Conservation (phyloP, 1,140 invertebrate species). For the Callitettix versicolor region DNA sequence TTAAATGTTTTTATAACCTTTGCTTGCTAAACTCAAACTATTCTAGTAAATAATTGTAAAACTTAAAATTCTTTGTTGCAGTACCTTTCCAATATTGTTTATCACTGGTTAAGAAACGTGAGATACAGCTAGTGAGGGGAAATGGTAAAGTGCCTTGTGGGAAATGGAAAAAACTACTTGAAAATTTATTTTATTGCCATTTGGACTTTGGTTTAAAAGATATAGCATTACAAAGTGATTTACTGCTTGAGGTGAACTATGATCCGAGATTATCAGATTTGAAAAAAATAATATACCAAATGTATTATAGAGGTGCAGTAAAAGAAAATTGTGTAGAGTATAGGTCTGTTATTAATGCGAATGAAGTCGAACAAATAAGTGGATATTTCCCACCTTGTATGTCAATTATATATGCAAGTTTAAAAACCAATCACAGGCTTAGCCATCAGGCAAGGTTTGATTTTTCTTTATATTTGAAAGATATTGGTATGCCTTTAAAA, state of each 20-base stretch:
- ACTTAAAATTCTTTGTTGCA: too few species aligned
- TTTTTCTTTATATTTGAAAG: conserved; percentile 8
- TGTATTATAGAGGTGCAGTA: too few species aligned
- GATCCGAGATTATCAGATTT: too few species aligned
- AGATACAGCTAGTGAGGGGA: neutral
- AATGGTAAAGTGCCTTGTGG: conserved; percentile 2
- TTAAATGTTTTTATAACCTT: too few species aligned
- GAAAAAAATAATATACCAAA: too few species aligned
- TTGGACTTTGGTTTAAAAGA: too few species aligned
- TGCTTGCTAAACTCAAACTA: too few species aligned
- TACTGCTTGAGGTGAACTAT: too few species aligned
- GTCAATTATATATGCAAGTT: neutral
- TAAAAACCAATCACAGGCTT: conserved; percentile 1
- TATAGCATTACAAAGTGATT: too few species aligned
- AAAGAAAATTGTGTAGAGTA: too few species aligned
- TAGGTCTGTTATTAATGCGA: neutral
- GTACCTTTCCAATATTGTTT: conserved; percentile 1
- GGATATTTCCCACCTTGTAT: conserved; percentile 4
- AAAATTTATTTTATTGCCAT: too few species aligned
- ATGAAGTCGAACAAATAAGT: neutral
- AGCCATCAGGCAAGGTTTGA: conserved; percentile 3
- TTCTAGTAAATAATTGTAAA: too few species aligned
- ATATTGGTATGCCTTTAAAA: conserved; percentile 9
- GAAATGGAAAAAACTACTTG: neutral
- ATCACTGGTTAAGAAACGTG: neutral